Base-by-base conservation (phyloP, 1,140 invertebrate species). In the Cherax quadricarinatus region DNA sequence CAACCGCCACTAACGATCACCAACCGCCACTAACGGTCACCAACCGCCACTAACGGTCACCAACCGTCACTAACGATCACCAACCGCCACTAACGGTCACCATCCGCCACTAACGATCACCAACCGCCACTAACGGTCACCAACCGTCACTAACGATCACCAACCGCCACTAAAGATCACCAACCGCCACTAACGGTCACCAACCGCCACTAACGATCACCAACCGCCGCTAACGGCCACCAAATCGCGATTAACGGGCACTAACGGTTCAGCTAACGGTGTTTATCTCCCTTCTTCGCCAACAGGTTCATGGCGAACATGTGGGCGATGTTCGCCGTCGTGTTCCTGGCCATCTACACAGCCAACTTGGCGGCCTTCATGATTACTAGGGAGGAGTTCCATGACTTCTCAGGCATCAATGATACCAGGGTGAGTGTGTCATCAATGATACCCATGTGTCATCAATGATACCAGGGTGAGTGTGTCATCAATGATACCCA, bases 311-410 rank as follows among this genome's bases (percentile, higher is more conserved):
- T 99, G 97, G 98, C 98, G 30, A 99, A 99, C 95, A 97, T 99
- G 91, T 99, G 98, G 99, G 98, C 99, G 14, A 97, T 99, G 96
- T 99, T 99, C 95, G 98, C 98, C 93, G 97, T 99, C 21, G 98
- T 98, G 57, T 99, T 99, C 95, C 93, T 95, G 94, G 98, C 98
- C 95, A 98, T 98, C 94, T 99, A 99, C 96, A 99, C 98, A 96
- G 98, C 98, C 95, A 99, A 99, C 95, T 95, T 99, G 94, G 99
- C 99, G 49, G 99, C 99, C 86, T 99, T 99, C 96, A 99, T 99
- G 99, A 99, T 99, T 94, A 99, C 99, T 57, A 96, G 99, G 94
- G 98, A 99, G 95, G 98, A 99, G 94, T 99, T 97, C 95, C 98
- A 98, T 95, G 98, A 99, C 94, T 97, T 99, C 91, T 97, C 96